phyloP scores from a whole-genome alignment of 2,888 invertebrate species.

The Tenthredo scrophulariae region DNA sequence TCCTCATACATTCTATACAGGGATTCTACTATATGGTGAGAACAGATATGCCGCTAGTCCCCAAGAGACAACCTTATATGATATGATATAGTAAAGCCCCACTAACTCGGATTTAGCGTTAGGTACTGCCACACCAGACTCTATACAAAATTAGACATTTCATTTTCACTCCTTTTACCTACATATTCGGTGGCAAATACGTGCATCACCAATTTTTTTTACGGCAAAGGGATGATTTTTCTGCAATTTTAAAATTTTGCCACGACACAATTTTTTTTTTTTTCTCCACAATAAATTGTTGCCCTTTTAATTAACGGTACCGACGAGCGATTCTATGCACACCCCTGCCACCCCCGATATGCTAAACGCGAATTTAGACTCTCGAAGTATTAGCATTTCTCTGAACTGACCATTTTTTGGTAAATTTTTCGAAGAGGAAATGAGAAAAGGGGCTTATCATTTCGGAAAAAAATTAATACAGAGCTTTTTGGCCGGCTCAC shows the following conservation, averaged over 20 bases:
- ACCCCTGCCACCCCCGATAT: background rate
- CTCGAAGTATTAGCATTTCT: background rate
- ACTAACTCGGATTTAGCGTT: slow-evolving; percentile 41
- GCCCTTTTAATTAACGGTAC: background rate
- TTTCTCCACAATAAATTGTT: slow-evolving; percentile 17
- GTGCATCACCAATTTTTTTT: background rate
- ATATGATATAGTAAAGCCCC: slow-evolving; percentile 14
- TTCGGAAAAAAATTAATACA: background rate
- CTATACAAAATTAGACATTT: background rate
- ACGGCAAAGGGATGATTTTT: background rate
- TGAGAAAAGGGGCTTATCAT: background rate
- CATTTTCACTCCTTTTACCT: background rate
- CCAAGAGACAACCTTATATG: slow-evolving; percentile 43
- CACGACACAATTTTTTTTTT: background rate
- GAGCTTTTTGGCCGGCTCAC: background rate
- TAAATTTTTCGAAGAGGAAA: background rate
- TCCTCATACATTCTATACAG: background rate
- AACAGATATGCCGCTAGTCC: slow-evolving; percentile 30
- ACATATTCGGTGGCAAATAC: background rate
- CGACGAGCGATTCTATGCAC: background rate
- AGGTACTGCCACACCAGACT: background rate
- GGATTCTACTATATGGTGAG: background rate
- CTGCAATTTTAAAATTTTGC: too few relatives aligned
- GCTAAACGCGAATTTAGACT: background rate
- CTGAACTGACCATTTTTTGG: background rate